A percentile compares a stretch with the other conserved stretches of the same genome.
These are phyloP conservation scores for Drosophila pachea DNA, from an alignment of 1,140 invertebrate species.

Conservation along the genomic window DNA sequence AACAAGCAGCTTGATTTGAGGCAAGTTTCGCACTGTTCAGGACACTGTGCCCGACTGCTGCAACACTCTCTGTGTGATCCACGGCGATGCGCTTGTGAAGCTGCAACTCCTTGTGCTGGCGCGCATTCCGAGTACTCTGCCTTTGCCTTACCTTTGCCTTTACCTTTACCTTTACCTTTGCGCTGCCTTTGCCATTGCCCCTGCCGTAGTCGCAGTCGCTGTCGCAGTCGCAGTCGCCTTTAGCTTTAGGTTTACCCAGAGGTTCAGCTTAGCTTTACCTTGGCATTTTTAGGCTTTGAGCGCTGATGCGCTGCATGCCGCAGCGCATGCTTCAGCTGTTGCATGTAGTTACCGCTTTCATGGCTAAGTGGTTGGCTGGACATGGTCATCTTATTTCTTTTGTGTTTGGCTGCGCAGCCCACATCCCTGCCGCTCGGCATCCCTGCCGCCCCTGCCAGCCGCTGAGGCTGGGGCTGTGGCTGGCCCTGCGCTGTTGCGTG, in stretches of 20 bases:
- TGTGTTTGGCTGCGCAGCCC: slow-evolving; percentile 34
- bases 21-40: neutral
- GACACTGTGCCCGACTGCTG: slow-evolving; percentile 45
- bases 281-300: slow-evolving; percentile 55
- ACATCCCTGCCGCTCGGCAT: neutral
- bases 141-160: slow-evolving; percentile 43
- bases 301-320: slow-evolving; percentile 56
- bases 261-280: slow-evolving; percentile 47
- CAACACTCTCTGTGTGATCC: slow-evolving; percentile 65
- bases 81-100: slow-evolving; percentile 59
- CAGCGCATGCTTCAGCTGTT: slow-evolving; percentile 75
- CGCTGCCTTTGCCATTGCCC: slow-evolving; percentile 6
- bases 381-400: slow-evolving; percentile 68
- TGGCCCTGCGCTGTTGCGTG: slow-evolving; percentile 74
- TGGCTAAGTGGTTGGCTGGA: slow-evolving; percentile 76
- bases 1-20: too few species aligned
- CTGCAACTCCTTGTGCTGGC: slow-evolving; percentile 32
- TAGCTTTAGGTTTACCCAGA: slow-evolving; percentile 41
- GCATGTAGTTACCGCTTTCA: slow-evolving; percentile 77
- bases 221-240: slow-evolving; percentile 30
- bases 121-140: slow-evolving; percentile 70
- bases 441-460: neutral
- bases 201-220: too few species aligned
- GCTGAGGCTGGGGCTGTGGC: slow-evolving; percentile 3
- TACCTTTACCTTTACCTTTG: slow-evolving; percentile 22